Evolutionary conservation across 2,113 vertebrate genomes (phyloP).

Genomic region (Daphoenositta chrysoptera): DNA sequence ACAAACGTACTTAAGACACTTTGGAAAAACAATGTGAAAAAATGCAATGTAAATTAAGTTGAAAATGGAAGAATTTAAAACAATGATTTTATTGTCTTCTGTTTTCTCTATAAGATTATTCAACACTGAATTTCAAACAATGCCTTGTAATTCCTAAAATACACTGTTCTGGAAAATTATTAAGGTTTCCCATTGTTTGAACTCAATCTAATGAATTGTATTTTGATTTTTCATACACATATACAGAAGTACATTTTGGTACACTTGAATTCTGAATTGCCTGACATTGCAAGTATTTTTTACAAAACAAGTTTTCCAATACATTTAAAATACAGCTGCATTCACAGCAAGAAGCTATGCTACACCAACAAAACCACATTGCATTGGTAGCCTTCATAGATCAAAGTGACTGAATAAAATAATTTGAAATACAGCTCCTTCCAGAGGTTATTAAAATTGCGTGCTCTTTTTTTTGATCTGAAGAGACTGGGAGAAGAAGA

Average conservation of each 20-base stretch:
- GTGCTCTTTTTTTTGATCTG: background rate
- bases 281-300: background rate
- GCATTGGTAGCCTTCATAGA: background rate
- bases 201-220: background rate
- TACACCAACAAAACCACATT: background rate
- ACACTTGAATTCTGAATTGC: background rate
- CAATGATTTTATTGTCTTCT: background rate
- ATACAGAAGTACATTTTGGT: background rate
- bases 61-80: background rate
- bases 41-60: background rate
- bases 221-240: background rate
- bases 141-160: background rate
- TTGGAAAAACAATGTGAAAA: background rate
- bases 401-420: background rate
- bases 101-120: background rate
- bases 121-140: background rate
- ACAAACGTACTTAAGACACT: background rate
- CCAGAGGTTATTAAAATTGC: background rate
- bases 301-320: background rate
- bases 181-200: background rate
- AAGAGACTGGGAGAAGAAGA: background rate
- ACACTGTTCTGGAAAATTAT: background rate
- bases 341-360: background rate
- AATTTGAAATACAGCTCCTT: background rate
- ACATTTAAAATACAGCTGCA: background rate